Percentiles rank a stretch among this genome's conserved stretches.
phyloP scores from a whole-genome alignment of 2,888 invertebrate species.

The Habroteleia sp. region DNA sequence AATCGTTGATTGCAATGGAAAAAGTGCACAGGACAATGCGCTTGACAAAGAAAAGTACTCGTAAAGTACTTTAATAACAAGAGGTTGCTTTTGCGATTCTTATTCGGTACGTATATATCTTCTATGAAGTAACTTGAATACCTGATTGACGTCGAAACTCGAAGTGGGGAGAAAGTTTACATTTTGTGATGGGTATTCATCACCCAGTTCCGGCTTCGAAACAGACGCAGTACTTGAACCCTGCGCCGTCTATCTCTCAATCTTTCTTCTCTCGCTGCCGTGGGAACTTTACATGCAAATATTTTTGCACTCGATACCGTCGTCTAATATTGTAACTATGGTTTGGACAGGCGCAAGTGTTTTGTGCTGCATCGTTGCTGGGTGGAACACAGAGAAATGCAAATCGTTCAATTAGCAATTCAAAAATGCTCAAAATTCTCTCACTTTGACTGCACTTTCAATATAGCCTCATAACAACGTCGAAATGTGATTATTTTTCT shows the following conservation, averaged over 20 bases:
- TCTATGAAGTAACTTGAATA: constrained; percentile 37
- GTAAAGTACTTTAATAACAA: no score
- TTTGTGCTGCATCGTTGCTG: constrained; percentile 49
- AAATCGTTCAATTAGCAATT: constrained; percentile 67
- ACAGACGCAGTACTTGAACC: constrained; percentile 57
- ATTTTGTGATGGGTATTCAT: constrained; percentile 59
- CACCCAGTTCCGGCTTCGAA: constrained; percentile 43
- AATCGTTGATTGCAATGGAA: no score
- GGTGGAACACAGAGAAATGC: constrained; percentile 53
- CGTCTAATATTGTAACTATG: constrained; percentile 61
- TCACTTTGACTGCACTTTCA: constrained; percentile 38
- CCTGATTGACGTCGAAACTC: constrained; percentile 42
- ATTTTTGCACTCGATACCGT: constrained; percentile 70
- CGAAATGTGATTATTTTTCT: no score
- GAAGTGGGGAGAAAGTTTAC: constrained; percentile 37
- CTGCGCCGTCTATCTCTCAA: constrained; percentile 14
- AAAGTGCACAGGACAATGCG: no score
- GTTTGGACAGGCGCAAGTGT: constrained; percentile 48
- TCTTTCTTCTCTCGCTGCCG: constrained; percentile 39
- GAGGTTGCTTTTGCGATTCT: no score
- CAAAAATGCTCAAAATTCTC: constrained; percentile 63
- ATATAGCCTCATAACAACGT: constrained; percentile 28
- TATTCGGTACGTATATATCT: constrained; percentile 38
- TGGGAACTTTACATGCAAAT: constrained; percentile 71
- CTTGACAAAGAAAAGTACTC: no score